Evolutionary conservation across 2,113 vertebrate genomes (phyloP).

Genomic region (Reinhardtius hippoglossoides): DNA sequence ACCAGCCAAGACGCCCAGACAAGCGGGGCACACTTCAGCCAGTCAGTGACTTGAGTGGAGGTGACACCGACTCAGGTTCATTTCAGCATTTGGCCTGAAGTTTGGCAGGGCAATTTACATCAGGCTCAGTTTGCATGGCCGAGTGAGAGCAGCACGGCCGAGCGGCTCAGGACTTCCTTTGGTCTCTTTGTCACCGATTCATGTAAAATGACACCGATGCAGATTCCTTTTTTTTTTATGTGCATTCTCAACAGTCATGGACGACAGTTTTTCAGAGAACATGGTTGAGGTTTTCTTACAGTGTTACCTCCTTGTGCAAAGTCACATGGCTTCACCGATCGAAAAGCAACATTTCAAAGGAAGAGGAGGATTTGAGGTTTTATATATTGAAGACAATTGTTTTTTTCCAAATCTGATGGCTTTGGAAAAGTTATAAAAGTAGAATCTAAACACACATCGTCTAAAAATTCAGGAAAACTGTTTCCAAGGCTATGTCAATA

Average conservation of each 20-base stretch:
- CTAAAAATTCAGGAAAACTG: too few species aligned
- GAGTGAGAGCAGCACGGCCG: slow-evolving; percentile 54
- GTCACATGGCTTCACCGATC: neutral
- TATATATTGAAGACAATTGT: neutral
- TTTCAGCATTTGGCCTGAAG: slow-evolving; percentile 79
- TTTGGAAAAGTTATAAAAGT: neutral
- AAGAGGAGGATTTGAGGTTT: neutral
- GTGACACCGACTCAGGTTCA: slow-evolving; percentile 81
- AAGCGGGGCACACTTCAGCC: slow-evolving; percentile 70
- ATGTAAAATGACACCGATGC: slow-evolving; percentile 42
- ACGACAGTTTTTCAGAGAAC: neutral
- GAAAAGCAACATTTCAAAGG: neutral
- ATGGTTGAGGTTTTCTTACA: neutral
- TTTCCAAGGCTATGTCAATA: too few species aligned
- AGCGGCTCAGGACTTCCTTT: slow-evolving; percentile 50
- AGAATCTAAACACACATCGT: neutral
- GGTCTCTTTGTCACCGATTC: slow-evolving; percentile 53
- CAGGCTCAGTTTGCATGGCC: slow-evolving; percentile 66
- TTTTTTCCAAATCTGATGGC: too few species aligned
- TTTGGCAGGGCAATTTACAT: slow-evolving; percentile 78
- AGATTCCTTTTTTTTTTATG: neutral
- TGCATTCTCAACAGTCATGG: neutral
- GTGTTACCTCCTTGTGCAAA: neutral
- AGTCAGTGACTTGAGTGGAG: slow-evolving; percentile 79
- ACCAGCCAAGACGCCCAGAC: slow-evolving; percentile 71